These are phyloP conservation scores for Actinemys pallida DNA, from an alignment of 2,113 vertebrate species.

Conservation along the genomic window DNA sequence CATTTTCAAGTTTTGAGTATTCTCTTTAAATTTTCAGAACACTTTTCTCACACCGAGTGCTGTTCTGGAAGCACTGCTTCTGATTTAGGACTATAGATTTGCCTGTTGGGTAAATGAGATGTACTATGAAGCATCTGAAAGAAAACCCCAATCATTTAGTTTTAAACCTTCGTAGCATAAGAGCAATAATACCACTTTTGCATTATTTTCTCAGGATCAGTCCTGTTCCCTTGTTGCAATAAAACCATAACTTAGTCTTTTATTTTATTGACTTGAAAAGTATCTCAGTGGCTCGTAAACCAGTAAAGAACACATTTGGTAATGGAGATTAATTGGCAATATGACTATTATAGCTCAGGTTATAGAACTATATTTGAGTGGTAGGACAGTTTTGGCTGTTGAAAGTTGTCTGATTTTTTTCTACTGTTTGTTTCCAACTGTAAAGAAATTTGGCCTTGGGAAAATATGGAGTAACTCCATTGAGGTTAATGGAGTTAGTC, in stretches of 20 bases:
- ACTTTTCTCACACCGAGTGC: not conserved
- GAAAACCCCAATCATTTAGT: not conserved
- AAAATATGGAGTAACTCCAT: not conserved
- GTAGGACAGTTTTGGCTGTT: slow-evolving; percentile 49
- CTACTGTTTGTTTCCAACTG: slow-evolving; percentile 36
- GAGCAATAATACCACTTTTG: slow-evolving; percentile 53
- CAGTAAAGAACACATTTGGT: slow-evolving; percentile 65
- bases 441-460: not conserved
- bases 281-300: slow-evolving; percentile 66
- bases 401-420: not conserved
- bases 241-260: slow-evolving; percentile 63
- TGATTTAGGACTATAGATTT: slow-evolving; percentile 15
- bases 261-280: slow-evolving; percentile 66
- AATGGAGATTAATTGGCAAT: slow-evolving; percentile 56
- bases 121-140: slow-evolving; percentile 49
- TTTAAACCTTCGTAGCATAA: slow-evolving; percentile 45
- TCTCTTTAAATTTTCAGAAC: not conserved
- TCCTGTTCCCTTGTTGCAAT: slow-evolving; percentile 59
- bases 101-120: slow-evolving; percentile 30
- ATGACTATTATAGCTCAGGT: slow-evolving; percentile 52
- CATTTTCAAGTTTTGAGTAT: not conserved
- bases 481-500: not conserved
- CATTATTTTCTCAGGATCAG: slow-evolving; percentile 65
- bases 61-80: not conserved
- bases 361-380: slow-evolving; percentile 11